These are phyloP conservation scores for Betta splendens DNA, from an alignment of 2,797 vertebrate species.

Conservation along the genomic window DNA sequence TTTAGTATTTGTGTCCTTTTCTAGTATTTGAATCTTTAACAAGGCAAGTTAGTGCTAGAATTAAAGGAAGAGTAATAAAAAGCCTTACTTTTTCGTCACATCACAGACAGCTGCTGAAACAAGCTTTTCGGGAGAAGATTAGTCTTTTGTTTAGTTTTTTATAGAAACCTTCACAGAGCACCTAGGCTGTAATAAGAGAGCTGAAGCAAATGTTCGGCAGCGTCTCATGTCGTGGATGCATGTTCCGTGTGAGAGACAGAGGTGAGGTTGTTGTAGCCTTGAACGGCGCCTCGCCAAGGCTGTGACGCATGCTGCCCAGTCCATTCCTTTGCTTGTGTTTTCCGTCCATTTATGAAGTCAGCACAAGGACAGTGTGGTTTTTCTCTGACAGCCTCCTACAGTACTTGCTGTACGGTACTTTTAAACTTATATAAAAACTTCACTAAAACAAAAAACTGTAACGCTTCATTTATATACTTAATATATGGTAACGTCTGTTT, in stretches of 20 bases:
- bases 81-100: constrained; percentile 57
- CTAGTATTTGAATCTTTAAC: constrained; percentile 8
- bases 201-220: constrained; percentile 1
- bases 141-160: neutral
- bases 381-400: neutral
- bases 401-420: neutral
- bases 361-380: constrained; percentile 27
- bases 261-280: constrained; percentile 70
- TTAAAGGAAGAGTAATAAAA: constrained; percentile 20
- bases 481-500: too few relatives aligned
- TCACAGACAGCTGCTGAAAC: constrained; percentile 10
- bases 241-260: constrained; percentile 11
- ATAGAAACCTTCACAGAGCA: neutral
- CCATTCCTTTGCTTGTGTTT: constrained; percentile 45
- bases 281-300: constrained; percentile 64
- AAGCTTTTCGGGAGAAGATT: constrained; percentile 5
- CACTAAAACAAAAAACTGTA: neutral
- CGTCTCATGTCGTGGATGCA: constrained; percentile 7
- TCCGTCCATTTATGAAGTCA: constrained; percentile 22
- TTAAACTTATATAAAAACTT: neutral
- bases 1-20: neutral
- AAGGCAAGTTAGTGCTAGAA: constrained; percentile 17
- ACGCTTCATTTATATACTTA: too few relatives aligned
- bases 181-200: constrained; percentile 3
- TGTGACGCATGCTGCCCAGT: constrained; percentile 39